phyloP scores from a whole-genome alignment of 2,797 vertebrate genomes.

The Pseudomugil gertrudae region DNA sequence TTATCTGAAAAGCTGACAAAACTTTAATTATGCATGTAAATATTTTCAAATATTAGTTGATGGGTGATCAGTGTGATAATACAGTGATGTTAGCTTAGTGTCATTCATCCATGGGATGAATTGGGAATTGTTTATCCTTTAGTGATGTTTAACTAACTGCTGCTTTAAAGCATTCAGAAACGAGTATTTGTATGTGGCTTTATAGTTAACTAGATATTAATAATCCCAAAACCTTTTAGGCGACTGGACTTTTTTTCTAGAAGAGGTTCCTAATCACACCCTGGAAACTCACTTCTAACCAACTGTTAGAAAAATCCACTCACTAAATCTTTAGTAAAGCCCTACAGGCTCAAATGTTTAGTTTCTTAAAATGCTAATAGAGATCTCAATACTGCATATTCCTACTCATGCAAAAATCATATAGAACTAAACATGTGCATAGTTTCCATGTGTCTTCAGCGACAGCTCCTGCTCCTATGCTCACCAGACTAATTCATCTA shows the following conservation, averaged over 20 bases:
- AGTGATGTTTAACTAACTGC: neutral
- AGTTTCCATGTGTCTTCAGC: neutral
- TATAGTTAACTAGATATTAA: neutral
- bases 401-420: neutral
- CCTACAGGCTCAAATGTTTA: neutral
- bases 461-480: neutral
- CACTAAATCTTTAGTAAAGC: neutral
- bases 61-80: neutral
- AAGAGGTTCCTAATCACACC: neutral
- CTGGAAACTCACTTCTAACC: neutral
- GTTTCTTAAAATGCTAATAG: neutral
- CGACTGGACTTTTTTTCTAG: neutral
- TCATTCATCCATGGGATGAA: neutral
- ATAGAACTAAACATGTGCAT: neutral
- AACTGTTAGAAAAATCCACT: neutral
- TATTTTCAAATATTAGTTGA: constrained; percentile 7
- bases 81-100: neutral
- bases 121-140: neutral
- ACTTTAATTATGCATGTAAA: neutral
- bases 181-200: neutral
- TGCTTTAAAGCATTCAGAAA: neutral
- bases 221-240: neutral
- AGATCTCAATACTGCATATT: neutral
- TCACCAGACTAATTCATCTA: neutral
- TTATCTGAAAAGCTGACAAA: neutral